Evolutionary conservation across 2,888 invertebrate genomes (phyloP).

Genomic region (Octonoba sinensis): DNA sequence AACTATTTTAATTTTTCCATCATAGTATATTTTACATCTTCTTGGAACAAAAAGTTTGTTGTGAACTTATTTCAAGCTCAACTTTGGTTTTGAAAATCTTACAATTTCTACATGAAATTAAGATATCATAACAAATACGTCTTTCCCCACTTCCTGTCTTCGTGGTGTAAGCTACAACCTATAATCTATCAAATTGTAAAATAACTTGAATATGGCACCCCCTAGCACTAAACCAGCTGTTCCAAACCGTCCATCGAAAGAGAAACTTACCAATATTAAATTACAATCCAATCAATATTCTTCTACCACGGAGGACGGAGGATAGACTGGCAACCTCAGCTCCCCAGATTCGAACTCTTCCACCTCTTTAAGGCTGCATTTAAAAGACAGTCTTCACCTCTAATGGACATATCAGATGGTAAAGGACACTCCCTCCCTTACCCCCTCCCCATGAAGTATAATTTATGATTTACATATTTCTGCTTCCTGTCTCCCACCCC

Average conservation of each 20-base stretch:
- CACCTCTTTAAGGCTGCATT: slow-evolving; percentile 48
- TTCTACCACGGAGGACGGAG: slow-evolving; percentile 23
- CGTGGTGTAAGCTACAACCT: too few relatives aligned
- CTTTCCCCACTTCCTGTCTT: too few relatives aligned
- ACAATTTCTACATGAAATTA: too few relatives aligned
- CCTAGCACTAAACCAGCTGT: slow-evolving; percentile 49
- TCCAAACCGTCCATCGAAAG: slow-evolving; percentile 24
- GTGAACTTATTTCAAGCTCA: too few relatives aligned
- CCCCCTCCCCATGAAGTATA: slow-evolving; percentile 11
- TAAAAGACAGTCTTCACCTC: slow-evolving; percentile 36
- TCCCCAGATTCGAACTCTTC: slow-evolving; percentile 35
- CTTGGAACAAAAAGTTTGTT: too few relatives aligned
- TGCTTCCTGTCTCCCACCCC: background rate
- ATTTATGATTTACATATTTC: slow-evolving; percentile 21
- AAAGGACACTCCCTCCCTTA: slow-evolving; percentile 16
- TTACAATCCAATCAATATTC: slow-evolving; percentile 62
- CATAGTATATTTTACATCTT: too few relatives aligned
- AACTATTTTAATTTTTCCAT: too few relatives aligned
- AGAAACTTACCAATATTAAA: slow-evolving; percentile 60
- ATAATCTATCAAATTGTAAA: slow-evolving; percentile 26
- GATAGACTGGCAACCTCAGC: slow-evolving; percentile 23
- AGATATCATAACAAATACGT: too few relatives aligned
- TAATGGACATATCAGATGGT: slow-evolving; percentile 58
- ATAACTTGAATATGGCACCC: slow-evolving; percentile 12
- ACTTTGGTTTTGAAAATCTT: too few relatives aligned